phyloP scores from a whole-genome alignment of 2,113 vertebrate genomes.

The Thamnophis sirtalis region DNA sequence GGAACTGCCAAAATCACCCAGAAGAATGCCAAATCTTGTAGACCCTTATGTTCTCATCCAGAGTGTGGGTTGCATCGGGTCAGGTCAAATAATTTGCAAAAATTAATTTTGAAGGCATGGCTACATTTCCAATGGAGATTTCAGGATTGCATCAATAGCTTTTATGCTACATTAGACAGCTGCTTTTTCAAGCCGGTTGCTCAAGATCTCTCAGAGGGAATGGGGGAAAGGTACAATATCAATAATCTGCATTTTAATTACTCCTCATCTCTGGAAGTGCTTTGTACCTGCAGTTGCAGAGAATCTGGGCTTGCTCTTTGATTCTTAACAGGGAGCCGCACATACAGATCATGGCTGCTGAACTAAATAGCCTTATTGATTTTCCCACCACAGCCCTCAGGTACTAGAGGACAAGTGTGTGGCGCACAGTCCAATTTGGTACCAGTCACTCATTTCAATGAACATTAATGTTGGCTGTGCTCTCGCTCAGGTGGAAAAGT shows the following conservation, averaged over 20 bases:
- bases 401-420: not conserved
- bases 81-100: not conserved
- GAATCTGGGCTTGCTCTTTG: accelerated
- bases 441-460: conserved; percentile 22
- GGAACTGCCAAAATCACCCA: too few relatives aligned
- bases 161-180: not conserved
- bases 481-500: conserved; percentile 12
- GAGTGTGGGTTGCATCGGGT: not conserved
- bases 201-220: not conserved
- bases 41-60: not conserved
- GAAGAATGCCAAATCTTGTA: not conserved
- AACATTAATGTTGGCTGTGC: not conserved
- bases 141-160: not conserved
- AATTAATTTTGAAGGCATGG: not conserved
- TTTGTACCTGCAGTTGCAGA: not conserved
- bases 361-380: conserved; percentile 29
- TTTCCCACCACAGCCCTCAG: not conserved
- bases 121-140: not conserved
- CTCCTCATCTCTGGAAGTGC: not conserved
- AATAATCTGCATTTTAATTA: not conserved
- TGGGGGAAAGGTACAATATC: not conserved
- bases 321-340: not conserved
- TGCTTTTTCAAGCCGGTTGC: not conserved
- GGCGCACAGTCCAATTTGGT: conserved; percentile 8
- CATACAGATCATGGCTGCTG: conserved; percentile 16